phyloP scores from a whole-genome alignment of 1,140 invertebrate genomes.

The Phymorhynchus buccinoides region DNA sequence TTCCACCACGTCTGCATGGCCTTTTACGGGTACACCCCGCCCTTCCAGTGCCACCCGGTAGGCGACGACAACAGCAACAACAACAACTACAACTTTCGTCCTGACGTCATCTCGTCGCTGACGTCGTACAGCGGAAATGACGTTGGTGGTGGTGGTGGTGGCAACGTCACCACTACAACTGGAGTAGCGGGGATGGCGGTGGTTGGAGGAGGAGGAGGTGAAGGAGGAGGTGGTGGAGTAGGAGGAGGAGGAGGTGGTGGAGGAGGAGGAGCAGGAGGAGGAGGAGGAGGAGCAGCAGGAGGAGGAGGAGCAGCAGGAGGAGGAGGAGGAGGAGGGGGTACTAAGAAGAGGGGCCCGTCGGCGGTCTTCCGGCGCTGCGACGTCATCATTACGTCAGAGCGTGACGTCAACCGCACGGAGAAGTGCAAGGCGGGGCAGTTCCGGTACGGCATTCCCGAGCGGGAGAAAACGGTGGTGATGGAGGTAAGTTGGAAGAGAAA shows the following conservation, averaged over 20 bases:
- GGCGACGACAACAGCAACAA: too few relatives aligned
- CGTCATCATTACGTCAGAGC: not conserved
- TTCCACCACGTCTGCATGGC: conserved; percentile 61
- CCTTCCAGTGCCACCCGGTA: conserved; percentile 38
- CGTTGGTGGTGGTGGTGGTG: too few relatives aligned
- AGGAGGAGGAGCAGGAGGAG: too few relatives aligned
- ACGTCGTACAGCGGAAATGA: not conserved
- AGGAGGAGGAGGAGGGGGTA: too few relatives aligned
- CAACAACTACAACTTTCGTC: too few relatives aligned
- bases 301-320: too few relatives aligned
- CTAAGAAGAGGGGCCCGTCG: not conserved
- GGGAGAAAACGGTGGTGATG: conserved; percentile 8
- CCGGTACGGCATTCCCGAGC: not conserved
- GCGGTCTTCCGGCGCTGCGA: not conserved
- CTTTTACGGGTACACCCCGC: conserved; percentile 51
- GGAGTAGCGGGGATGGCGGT: too few relatives aligned
- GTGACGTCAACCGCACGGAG: not conserved
- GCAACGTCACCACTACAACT: not conserved
- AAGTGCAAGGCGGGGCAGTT: not conserved
- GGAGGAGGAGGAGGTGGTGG: too few relatives aligned
- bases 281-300: too few relatives aligned
- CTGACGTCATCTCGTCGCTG: not conserved
- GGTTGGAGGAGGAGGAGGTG: too few relatives aligned
- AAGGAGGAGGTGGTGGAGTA: too few relatives aligned
- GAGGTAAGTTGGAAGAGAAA: too few relatives aligned